Evolutionary conservation across 2,888 invertebrate species (phyloP), one percentile per base, ranked within the genome.

Genomic region (Monopis laevigella): DNA sequence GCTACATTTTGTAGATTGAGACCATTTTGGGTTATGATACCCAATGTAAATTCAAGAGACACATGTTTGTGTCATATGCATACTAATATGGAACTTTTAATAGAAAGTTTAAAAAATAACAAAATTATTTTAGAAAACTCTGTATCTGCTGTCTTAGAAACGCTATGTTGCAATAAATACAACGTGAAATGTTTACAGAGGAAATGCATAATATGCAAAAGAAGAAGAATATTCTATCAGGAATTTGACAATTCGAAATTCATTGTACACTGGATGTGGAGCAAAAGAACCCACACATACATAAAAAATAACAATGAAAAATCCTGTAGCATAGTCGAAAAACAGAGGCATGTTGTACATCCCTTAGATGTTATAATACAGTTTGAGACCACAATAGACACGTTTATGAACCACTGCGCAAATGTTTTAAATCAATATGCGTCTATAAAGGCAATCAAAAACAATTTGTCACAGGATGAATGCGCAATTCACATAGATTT

Each of bases 21-120:
- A n/a, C n/a, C 46, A 21, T 48, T 48, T 43, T 46, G 46, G 47
- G 41, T 48, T 19, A 8, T 28, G 12, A 39, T 43, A 39, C 41
- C 42, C 29, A 45, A 40, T 26, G 27, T 47, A 35, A 45, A 45
- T 40, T 32, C 24, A 18, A 40, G 44, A n/a, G 43, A 47, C 18
- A 47, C 47, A 28, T 47, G 47, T 39, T 30, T 45, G 12, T 45
- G 47, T 44, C 41, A 45, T 43, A 44, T 39, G 27, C 45, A 44
- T 30, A 44, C 39, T 39, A 45, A 47, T 29, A 45, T 47, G 47
- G 39, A 44, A 19, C 43, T n/a, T n/a, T n/a, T n/a, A n/a, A n/a
- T n/a, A n/a, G n/a, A n/a, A n/a, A n/a, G n/a, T n/a, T n/a, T n/a
- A n/a, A n/a, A n/a, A n/a, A n/a, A n/a, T n/a, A n/a, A n/a, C n/a